Evolutionary conservation across 2,888 invertebrate genomes (phyloP), one percentile per base, ranked within the genome.

Genomic region (Nymphalis urticae): DNA sequence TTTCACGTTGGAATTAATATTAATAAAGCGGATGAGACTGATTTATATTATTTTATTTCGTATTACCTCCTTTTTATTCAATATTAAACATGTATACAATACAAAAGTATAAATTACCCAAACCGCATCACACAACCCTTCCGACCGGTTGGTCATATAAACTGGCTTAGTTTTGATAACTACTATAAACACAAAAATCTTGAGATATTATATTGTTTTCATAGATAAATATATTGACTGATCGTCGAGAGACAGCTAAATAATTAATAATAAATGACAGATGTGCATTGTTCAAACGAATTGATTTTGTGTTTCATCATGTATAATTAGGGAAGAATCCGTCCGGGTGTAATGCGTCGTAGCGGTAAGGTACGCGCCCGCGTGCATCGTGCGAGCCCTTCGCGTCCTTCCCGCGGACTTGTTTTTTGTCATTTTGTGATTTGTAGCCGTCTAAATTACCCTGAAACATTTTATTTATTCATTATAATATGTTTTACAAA

Each of bases 11-110:
- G 64, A 65, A 68, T 68, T 72, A 70, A 71, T 67, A 60, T 76
- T 85, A 89, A 87, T 87, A 89, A 89, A 88, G 80, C 79, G 82
- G 85, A 82, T 85, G 84, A 89, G 89, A 90, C 89, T 89, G 89
- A 88, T 68, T 69, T 76, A 74, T 62, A 67, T 72, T 68, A 68
- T 69, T 77, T 61, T 80, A 80, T 79, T 79, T 84, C 82, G 82
- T 77, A 42, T 77, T 10, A 42, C 36, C 36, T 9, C 42, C 42
- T 10, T 42, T 13, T 13, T 42, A 4, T 0, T 42, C 42, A 0
- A 42, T 42, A 4, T 10, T 42, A 42, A 42, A 10, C 42, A 42
- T 42, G 10, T 42, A 42, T 2, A 42, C 42, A 10, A 42, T 10
- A 13, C 10, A 9, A 36, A 36, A 36, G 13, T 42, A 13, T 13